phyloP scores from a whole-genome alignment of 2,113 vertebrate species.

The Psittacula cyanocephala region DNA sequence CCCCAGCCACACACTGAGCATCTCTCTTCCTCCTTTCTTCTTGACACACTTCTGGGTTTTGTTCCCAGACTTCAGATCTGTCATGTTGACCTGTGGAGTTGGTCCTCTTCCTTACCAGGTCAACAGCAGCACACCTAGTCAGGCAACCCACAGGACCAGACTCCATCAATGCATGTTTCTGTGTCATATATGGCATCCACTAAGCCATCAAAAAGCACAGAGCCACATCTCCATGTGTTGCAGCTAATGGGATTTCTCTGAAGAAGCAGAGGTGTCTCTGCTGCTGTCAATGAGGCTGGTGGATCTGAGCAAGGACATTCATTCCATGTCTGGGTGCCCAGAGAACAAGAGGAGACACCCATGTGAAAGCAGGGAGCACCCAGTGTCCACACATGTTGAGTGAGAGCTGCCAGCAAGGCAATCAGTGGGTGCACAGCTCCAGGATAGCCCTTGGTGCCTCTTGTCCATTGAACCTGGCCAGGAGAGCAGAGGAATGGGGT shows the following conservation, averaged over 20 bases:
- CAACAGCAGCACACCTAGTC: background rate
- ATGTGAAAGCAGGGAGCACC: background rate
- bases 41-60: background rate
- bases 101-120: background rate
- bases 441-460: accelerated
- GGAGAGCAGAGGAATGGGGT: background rate
- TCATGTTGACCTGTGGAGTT: background rate
- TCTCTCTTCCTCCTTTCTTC: background rate
- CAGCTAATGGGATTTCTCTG: background rate
- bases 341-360: accelerated
- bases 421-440: background rate
- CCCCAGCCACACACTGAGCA: background rate
- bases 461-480: background rate
- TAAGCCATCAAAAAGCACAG: background rate
- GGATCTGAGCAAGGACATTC: background rate
- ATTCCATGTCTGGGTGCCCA: too few relatives aligned
- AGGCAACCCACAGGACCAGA: background rate
- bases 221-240: accelerated
- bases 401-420: background rate
- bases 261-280: background rate
- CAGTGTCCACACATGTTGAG: background rate
- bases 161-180: background rate
- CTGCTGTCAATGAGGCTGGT: background rate
- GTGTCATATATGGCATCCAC: background rate
- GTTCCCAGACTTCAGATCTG: background rate